phyloP scores from a whole-genome alignment of 2,113 vertebrate genomes.

The Hyaena hyaena region DNA sequence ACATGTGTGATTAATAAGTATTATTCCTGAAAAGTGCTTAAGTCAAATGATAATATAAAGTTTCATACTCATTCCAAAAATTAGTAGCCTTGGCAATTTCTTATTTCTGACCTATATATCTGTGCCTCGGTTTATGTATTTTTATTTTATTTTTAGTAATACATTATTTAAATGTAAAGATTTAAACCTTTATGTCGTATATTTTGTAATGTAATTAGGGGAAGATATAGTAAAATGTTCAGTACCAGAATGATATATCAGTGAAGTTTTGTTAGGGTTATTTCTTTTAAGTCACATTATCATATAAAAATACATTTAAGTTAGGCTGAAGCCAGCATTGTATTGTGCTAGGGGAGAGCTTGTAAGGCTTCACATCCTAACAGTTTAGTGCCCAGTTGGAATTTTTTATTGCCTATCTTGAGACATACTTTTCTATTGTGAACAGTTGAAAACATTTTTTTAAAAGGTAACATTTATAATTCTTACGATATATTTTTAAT shows the following conservation, averaged over 20 bases:
- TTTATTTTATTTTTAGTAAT: conserved; percentile 37
- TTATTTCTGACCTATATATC: not conserved
- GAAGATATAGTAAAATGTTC: not conserved
- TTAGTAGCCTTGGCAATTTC: not conserved
- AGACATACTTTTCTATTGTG: not conserved
- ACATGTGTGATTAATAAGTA: not conserved
- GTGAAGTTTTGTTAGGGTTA: not conserved
- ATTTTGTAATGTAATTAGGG: not conserved
- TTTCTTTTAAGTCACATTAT: conserved; percentile 9
- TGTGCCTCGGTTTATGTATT: not conserved
- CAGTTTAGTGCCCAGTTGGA: not conserved
- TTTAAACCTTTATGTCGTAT: not conserved
- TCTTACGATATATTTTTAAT: conserved; percentile 49
- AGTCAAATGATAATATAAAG: not conserved
- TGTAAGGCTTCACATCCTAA: not conserved
- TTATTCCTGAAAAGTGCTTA: not conserved
- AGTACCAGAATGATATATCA: not conserved
- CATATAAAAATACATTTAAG: not conserved
- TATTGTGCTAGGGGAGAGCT: not conserved
- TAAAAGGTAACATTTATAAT: not conserved
- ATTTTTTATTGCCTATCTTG: not conserved
- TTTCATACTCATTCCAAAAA: not conserved
- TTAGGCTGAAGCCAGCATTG: not conserved
- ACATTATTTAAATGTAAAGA: not conserved
- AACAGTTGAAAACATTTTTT: not conserved